Conservation (phyloP, 2,113 vertebrate genomes). For the Nibea albiflora region DNA sequence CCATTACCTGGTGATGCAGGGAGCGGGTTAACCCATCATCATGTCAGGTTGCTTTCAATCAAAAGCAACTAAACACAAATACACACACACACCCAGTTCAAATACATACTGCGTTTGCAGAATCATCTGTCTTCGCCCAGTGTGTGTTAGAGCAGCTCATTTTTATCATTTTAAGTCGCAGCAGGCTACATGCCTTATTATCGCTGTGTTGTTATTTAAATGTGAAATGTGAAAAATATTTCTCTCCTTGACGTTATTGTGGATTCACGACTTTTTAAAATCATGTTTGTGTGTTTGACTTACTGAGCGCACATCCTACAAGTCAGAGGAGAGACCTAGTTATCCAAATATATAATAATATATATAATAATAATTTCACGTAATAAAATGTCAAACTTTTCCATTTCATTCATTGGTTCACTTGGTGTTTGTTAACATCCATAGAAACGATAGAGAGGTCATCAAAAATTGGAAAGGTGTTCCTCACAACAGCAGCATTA, state of each 20-base stretch:
- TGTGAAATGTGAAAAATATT: not conserved
- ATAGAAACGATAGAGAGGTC: no score
- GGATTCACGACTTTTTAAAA: not conserved
- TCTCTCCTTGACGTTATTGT: not conserved
- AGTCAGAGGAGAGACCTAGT: not conserved
- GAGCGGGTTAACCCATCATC: slow-evolving; percentile 50
- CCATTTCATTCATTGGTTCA: not conserved
- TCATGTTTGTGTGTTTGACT: not conserved
- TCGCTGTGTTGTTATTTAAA: no score
- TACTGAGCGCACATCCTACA: not conserved
- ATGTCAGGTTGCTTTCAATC: slow-evolving; percentile 33
- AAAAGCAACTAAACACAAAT: not conserved
- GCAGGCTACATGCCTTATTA: not conserved
- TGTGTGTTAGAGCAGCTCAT: not conserved
- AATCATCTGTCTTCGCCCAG: not conserved
- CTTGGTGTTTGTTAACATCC: not conserved
- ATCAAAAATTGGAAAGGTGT: no score
- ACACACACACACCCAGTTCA: not conserved
- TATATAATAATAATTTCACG: no score
- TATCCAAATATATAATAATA: not conserved
- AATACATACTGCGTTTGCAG: not conserved
- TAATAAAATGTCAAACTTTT: not conserved
- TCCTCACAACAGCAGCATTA: no score
- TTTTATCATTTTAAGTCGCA: not conserved
- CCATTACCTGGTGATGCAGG: slow-evolving; percentile 25